Percentiles rank a stretch among this genome's conserved stretches.
Conservation (phyloP, 2,888 invertebrate genomes). For the Pecten maximus region DNA sequence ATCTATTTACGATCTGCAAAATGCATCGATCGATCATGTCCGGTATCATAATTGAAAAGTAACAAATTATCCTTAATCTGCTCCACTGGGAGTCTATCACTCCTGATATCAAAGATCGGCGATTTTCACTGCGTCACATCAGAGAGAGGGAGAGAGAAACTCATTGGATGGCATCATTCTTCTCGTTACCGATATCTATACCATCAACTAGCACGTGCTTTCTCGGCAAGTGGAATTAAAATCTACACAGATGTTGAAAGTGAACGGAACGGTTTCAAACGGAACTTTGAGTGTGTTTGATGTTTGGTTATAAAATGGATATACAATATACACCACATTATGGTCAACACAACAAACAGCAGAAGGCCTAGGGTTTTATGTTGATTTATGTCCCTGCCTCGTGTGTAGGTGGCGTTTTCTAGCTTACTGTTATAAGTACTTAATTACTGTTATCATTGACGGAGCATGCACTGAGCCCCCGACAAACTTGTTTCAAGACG, state of each 20-base stretch:
- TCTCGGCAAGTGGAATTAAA: constrained; percentile 14
- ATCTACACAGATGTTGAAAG: constrained; percentile 7
- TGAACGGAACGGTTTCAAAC: not conserved
- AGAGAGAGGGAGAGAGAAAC: not conserved
- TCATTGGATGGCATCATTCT: not conserved
- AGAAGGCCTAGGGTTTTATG: not conserved
- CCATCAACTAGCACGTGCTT: not conserved
- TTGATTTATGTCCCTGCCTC: not conserved
- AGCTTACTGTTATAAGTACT: not conserved
- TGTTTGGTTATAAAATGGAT: not conserved
- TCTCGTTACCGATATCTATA: not conserved
- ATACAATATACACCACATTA: not conserved
- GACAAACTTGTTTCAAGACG: not conserved
- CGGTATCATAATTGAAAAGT: not conserved
- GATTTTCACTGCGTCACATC: not conserved
- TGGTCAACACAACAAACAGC: not conserved
- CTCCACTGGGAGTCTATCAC: not conserved
- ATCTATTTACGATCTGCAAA: not conserved
- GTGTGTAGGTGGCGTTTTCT: not conserved
- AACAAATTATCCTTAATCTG: not conserved
- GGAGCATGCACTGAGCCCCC: not conserved
- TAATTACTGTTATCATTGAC: not conserved
- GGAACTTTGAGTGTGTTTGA: not conserved
- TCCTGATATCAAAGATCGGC: not conserved
- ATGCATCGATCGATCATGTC: not conserved